phyloP scores from a whole-genome alignment of 1,140 invertebrate genomes.

The Archegozetes longisetosus region DNA sequence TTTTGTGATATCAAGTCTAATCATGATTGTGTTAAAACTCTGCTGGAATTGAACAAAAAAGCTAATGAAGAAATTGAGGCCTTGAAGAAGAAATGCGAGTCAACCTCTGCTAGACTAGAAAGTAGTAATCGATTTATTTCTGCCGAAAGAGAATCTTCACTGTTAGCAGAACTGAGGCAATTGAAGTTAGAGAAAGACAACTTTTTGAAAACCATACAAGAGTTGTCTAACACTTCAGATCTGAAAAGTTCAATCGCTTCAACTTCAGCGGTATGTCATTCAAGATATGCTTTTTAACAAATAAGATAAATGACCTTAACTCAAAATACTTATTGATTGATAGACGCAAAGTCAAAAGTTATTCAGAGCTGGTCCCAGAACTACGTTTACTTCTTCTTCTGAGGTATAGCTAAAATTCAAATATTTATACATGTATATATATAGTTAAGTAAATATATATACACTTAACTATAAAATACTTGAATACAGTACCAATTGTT shows the following conservation, averaged over 20 bases:
- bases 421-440: too few species aligned
- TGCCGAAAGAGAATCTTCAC: not conserved
- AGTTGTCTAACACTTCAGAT: not conserved
- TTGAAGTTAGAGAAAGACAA: not conserved
- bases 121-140: not conserved
- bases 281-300: too few species aligned
- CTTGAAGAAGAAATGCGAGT: not conserved
- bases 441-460: too few species aligned
- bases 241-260: not conserved
- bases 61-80: not conserved
- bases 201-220: not conserved
- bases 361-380: too few species aligned
- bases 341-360: too few species aligned
- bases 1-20: not conserved
- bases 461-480: too few species aligned
- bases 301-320: too few species aligned
- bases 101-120: not conserved
- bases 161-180: not conserved
- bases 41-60: not conserved
- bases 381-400: too few species aligned
- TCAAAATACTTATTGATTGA: too few species aligned
- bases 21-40: not conserved
- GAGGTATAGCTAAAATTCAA: too few species aligned
- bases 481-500: too few species aligned
- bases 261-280: too few species aligned